phyloP scores from a whole-genome alignment of 2,888 invertebrate species.

The Drosophila siamana region DNA sequence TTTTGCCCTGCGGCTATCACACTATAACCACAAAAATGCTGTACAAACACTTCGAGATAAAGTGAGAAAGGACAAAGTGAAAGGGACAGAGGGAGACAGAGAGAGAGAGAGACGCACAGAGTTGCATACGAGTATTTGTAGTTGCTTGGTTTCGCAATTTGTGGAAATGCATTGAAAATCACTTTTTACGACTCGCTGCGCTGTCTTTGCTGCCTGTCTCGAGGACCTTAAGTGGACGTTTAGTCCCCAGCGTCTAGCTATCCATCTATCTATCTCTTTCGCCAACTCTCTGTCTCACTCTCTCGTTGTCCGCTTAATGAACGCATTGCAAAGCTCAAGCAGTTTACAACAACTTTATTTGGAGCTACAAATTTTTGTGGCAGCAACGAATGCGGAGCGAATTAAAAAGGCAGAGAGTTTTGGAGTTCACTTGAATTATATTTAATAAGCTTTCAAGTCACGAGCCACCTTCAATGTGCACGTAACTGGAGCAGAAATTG shows the following conservation, averaged over 20 bases:
- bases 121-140: background rate
- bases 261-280: too few relatives aligned
- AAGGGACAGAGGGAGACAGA: background rate
- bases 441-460: conserved; percentile 62
- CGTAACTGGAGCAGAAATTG: conserved; percentile 75
- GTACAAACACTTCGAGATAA: too few relatives aligned
- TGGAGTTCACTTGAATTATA: conserved; percentile 49
- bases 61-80: background rate
- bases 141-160: conserved; percentile 18
- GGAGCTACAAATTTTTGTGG: background rate
- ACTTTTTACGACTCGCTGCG: conserved; percentile 13
- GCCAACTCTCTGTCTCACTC: background rate
- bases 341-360: conserved; percentile 14
- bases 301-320: conserved; percentile 56
- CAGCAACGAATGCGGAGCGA: background rate
- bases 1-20: conserved; percentile 50
- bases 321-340: conserved; percentile 49
- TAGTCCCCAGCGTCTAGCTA: background rate
- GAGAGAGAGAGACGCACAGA: background rate
- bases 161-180: conserved; percentile 28
- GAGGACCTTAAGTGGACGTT: conserved; percentile 6
- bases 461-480: conserved; percentile 47
- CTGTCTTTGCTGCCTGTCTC: background rate
- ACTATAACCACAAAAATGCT: conserved; percentile 55
- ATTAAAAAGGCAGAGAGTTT: conserved; percentile 6